Evolutionary conservation across 2,888 invertebrate genomes (phyloP), one percentile per base, ranked within the genome.

Genomic region (Zygogramma bicolorata): DNA sequence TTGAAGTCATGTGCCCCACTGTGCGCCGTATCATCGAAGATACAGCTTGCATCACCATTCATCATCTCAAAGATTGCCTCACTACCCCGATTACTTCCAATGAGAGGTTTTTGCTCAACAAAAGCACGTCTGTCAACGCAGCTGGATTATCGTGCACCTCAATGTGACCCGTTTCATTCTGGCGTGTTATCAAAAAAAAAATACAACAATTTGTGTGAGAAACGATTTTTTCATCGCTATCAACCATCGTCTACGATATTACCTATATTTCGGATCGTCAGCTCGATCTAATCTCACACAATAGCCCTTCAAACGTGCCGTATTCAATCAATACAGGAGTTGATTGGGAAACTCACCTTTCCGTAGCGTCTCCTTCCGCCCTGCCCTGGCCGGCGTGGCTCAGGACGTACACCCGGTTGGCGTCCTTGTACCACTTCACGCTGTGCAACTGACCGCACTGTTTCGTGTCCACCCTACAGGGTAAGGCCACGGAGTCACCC

Each of bases 351-450:
- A 65, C 91, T 88, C 84, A 94, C 94, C 94, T 91, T 86, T 91
- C 90, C 79, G 91, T 90, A 87, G 93, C 91, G 70, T 92, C 92
- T 74, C 93, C 93, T 82, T 93, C 93, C 0, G 93, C 91, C 68
- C 92, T 87, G 75, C 92, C 91, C 75, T 93, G 90, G 2, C 91
- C 90, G 6, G 91, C 89, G 75, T 93, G 92, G 74, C 94, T 94
- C 88, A 92, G 93, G 79, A 94, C 93, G 87, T 93, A 94, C 70
- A 94, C 93, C 69, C 94, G 86, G 59, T 90, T 89, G 71, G 92
- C 91, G 2, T 92, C 93, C 79, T 93, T 91, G 88, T 94, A 94
- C 94, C 95, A 95, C 85, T 95, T 95, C 85, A 95, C 93, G 87
- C 93, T 94, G 88, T 95, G 95, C 84, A 95, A 91, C 76, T 91